Evolutionary conservation across 2,113 vertebrate species (phyloP).

Genomic region (western clawed frog (Xenopus tropicalis)): DNA sequence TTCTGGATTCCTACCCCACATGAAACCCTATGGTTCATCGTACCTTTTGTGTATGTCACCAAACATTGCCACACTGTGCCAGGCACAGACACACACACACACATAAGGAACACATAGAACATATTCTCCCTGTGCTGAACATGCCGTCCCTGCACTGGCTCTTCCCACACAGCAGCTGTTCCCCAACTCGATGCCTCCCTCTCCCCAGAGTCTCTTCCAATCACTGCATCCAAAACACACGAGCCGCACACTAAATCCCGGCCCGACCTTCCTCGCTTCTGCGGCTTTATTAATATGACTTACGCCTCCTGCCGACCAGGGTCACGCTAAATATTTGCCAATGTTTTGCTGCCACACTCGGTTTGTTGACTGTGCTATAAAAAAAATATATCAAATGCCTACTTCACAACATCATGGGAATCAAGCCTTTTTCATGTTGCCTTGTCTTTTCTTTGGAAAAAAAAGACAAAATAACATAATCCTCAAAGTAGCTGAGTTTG

Average conservation of each 20-base stretch:
- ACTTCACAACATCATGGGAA: no score
- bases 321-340: constrained; percentile 37
- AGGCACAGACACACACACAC: neutral
- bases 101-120: constrained; percentile 20
- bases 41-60: neutral
- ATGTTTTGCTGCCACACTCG: constrained; percentile 8
- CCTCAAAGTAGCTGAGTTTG: no score
- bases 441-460: no score
- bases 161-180: constrained; percentile 45
- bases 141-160: constrained; percentile 24
- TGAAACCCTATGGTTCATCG: no score
- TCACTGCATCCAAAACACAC: constrained; percentile 40
- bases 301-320: constrained; percentile 24
- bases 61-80: neutral
- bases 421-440: neutral
- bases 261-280: constrained; percentile 23
- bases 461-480: no score
- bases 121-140: constrained; percentile 38
- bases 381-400: no score
- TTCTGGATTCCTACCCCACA: no score
- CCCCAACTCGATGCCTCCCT: constrained; percentile 27
- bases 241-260: constrained; percentile 29
- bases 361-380: neutral
- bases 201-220: constrained; percentile 34
- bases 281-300: constrained; percentile 23